Base-by-base conservation (phyloP, 2,113 vertebrate genomes). In the Cyanoramphus novaezelandiae region DNA sequence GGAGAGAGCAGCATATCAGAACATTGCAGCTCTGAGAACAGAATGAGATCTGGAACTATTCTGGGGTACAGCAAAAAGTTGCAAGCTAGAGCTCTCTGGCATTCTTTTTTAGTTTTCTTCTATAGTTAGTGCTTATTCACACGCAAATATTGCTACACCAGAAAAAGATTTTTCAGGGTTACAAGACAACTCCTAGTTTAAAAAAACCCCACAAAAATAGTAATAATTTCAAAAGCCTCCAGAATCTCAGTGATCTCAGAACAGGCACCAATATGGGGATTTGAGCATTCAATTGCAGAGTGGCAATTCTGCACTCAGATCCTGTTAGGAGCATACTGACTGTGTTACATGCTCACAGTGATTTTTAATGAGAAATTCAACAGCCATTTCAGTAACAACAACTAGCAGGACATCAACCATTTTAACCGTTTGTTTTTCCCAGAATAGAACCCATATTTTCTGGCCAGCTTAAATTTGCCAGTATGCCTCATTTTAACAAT, bases 31-130 rank as follows among this genome's bases (percentile, higher is more conserved):
- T 81, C 83, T 87, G 62, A 23, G 74, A 89, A 71, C 83, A 93
- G 83, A 96, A 96, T 74, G 63, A 97, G 86, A 95, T 92, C 92
- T 94, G 35, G 50, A 92, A 89, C 81, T 94, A 96, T 93, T 93
- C 23, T 89, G n/a, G 65, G 92, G 79, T 39, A 77, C 5, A 89
- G 81, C 4, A 62, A 69, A 93, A 93, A 92, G 31, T 87, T 87
- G 74, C 87, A 91, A 74, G 65, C 65, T 52, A 90, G 47, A 90
- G 41, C 37, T 96, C 76, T 27, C 49, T 72, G 52, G 37, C 65
- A 85, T 79, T 71, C 39, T 67, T 88, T 72, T 90, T 74, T 78
- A 53, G 74, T 94, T 80, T 79, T 67, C 39, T 65, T 64, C 68
- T 80, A 23, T 57, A 70, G 27, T 53, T 65, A 79, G 27, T 35